These are phyloP conservation scores for Malurus alboscapulatus DNA, from an alignment of 2,113 vertebrate genomes.

Conservation along the genomic window DNA sequence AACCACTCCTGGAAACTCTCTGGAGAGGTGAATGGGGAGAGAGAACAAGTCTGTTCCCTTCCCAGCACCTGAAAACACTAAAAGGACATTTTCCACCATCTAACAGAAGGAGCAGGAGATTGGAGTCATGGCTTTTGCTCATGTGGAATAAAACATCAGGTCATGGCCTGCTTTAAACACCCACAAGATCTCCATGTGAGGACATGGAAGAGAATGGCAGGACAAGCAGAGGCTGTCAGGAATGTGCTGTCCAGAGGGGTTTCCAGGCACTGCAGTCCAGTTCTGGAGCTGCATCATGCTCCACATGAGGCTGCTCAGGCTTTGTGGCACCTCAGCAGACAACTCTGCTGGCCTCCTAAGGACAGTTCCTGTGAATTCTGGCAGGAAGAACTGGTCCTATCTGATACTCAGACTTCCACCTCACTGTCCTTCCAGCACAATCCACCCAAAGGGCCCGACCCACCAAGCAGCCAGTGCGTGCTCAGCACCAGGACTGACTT, in stretches of 20 bases:
- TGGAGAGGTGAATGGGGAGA: not conserved
- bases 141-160: not conserved
- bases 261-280: not conserved
- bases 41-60: not conserved
- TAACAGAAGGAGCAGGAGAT: not conserved
- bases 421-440: not conserved
- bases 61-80: not conserved
- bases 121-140: not conserved
- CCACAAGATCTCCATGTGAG: not conserved
- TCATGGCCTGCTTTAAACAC: not conserved
- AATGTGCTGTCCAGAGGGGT: not conserved
- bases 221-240: not conserved
- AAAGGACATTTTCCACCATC: not conserved
- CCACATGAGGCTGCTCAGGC: not conserved
- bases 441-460: not conserved
- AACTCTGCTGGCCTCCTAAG: not conserved
- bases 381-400: not conserved
- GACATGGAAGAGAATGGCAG: not conserved
- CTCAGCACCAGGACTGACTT: not conserved
- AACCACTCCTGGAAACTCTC: not conserved
- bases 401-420: not conserved
- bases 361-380: not conserved
- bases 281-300: not conserved
- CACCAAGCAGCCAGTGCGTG: not conserved
- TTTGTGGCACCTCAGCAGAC: not conserved